Conservation (phyloP, 2,113 vertebrate genomes). For the Felis chaus region DNA sequence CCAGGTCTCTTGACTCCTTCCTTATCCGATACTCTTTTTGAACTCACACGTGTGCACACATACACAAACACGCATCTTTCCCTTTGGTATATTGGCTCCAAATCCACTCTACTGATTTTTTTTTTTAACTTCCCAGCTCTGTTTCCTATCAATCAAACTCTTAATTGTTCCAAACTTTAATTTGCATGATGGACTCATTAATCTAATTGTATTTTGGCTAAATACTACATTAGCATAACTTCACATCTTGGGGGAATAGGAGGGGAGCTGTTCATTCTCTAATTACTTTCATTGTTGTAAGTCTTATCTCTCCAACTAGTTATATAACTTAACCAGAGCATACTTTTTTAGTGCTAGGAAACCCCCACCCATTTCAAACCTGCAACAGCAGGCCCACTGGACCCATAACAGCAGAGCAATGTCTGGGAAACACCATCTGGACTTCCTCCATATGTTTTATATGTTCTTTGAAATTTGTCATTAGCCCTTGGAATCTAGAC, state of each 20-base stretch:
- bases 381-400: background rate
- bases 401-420: background rate
- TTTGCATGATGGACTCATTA: background rate
- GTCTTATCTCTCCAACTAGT: background rate
- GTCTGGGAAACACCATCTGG: background rate
- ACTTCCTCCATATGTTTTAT: background rate
- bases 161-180: slow-evolving; percentile 21
- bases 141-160: background rate
- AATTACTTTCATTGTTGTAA: background rate
- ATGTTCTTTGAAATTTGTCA: background rate
- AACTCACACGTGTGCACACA: background rate
- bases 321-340: background rate
- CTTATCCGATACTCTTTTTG: background rate
- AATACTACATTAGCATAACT: background rate
- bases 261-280: background rate
- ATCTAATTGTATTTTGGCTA: background rate
- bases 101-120: background rate
- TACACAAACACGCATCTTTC: background rate
- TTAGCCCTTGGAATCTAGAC: background rate
- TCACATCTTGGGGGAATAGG: background rate
- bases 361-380: background rate
- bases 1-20: background rate
- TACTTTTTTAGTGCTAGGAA: background rate
- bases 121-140: background rate
- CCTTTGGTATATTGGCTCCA: background rate